Evolutionary conservation across 2,797 vertebrate species (phyloP), one percentile per base, ranked within the genome.

Genomic region (Chloroceryle inda): DNA sequence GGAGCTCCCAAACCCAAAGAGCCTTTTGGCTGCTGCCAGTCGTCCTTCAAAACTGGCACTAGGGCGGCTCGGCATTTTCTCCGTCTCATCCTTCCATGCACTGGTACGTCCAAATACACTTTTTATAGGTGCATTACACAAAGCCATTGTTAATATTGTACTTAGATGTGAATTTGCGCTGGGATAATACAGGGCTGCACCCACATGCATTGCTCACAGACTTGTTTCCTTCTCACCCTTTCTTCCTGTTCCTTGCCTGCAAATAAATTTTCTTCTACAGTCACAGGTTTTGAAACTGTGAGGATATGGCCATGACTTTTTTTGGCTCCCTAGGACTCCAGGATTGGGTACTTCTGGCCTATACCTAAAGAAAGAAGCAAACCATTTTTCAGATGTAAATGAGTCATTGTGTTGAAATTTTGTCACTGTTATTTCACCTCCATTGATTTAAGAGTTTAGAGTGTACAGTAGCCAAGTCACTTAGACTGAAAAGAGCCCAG

Each of bases 1-100:
- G 31, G 99, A 99, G 97, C 95, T 99, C 85, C 99, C 99, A 52
- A 99, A 99, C 96, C 99, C 99, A 7, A 99, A 99, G 96, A 98
- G 99, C 88, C 98, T 99, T 78, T 97, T 99, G 9, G 99, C 99
- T 44, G 98, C 98, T 3, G 98, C 99, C 78, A 99, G 99, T 96
- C 99, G 99, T n/a, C 99, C 99, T 92, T 99, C 99, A 89, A 99
- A 99, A 97, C 10, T 98, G 95, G 98, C 98, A 3, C 97, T 99
- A 23, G 99, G 99, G 53, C 98, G 99, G 56, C 97, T 99, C 2
- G 99, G 99, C 26, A 98, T 99, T 97, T 98, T 99, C 97, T 99
- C 99, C 0, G 99, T 99, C 64, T 99, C 99, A 20, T 99, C 99
- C 40, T 99, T 99, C 93, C 99, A 99, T 13, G 99, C 99, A 29